phyloP scores from a whole-genome alignment of 1,140 invertebrate species.

The Copidosoma floridanum region DNA sequence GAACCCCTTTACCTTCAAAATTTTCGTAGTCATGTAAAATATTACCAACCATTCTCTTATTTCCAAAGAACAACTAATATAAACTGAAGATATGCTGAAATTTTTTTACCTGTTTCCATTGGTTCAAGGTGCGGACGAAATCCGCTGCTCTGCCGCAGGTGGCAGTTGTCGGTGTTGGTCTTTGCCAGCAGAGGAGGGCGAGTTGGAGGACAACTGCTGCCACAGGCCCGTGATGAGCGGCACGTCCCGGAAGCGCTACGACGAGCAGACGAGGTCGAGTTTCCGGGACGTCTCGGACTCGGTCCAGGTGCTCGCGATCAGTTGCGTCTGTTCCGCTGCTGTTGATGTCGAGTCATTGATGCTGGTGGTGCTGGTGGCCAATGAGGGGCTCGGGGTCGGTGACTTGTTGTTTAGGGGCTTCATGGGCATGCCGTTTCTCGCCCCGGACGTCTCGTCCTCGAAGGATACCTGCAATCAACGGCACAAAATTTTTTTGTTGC shows the following conservation, averaged over 20 bases:
- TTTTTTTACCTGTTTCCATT: too few relatives aligned
- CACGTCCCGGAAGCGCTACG: conserved; percentile 42
- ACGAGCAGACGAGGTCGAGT: conserved; percentile 41
- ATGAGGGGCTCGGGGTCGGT: background rate
- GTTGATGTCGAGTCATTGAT: conserved; percentile 28
- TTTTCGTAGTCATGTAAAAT: too few relatives aligned
- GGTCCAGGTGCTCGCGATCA: too few relatives aligned
- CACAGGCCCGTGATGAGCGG: conserved; percentile 49
- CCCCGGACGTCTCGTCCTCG: conserved; percentile 38
- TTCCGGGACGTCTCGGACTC: background rate
- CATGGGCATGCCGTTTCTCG: background rate
- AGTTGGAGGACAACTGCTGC: conserved; percentile 49
- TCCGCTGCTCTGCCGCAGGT: too few relatives aligned
- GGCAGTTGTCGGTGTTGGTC: too few relatives aligned
- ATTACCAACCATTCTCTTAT: too few relatives aligned
- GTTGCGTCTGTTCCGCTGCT: background rate
- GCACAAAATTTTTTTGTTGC: too few relatives aligned
- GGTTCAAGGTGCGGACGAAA: too few relatives aligned
- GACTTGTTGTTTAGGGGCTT: background rate
- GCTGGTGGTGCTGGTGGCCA: background rate
- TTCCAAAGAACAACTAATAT: too few relatives aligned
- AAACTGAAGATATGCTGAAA: too few relatives aligned
- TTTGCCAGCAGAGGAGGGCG: too few relatives aligned
- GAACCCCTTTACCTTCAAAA: too few relatives aligned
- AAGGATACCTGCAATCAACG: conserved; percentile 46